Evolutionary conservation across 2,797 vertebrate genomes (phyloP).

Genomic region (Epinephelus coioides): DNA sequence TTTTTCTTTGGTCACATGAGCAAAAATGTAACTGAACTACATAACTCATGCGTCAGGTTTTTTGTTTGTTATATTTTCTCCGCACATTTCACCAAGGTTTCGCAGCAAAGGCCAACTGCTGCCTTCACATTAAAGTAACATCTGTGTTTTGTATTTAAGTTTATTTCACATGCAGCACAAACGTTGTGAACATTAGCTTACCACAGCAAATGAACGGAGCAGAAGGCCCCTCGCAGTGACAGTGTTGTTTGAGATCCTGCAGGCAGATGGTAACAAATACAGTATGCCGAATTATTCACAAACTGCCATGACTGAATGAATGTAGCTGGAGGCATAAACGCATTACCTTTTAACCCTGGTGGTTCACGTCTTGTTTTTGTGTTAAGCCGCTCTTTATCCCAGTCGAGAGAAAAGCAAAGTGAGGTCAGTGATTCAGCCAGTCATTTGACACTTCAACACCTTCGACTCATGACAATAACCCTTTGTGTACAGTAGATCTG

Average conservation of each 20-base stretch:
- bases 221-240: not conserved
- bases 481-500: not conserved
- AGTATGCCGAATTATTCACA: slow-evolving; percentile 3
- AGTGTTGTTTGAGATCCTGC: not conserved
- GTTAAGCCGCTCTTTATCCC: not conserved
- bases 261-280: slow-evolving; percentile 3
- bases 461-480: not conserved
- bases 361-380: not conserved
- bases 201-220: not conserved
- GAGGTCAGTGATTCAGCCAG: not conserved
- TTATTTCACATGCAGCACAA: not conserved
- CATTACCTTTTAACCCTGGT: not conserved
- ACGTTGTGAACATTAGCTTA: not conserved
- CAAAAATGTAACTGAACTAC: not conserved
- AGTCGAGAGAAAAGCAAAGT: not conserved
- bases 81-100: not conserved
- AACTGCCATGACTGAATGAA: not conserved
- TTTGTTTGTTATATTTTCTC: not conserved
- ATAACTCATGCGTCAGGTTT: not conserved
- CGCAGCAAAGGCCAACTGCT: no score
- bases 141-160: not conserved
- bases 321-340: not conserved
- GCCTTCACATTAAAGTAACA: not conserved
- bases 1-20: not conserved
- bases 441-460: not conserved